Percentiles rank a stretch among this genome's conserved stretches.
These are phyloP conservation scores for Columbina picui DNA, from an alignment of 2,113 vertebrate genomes.

Conservation along the genomic window DNA sequence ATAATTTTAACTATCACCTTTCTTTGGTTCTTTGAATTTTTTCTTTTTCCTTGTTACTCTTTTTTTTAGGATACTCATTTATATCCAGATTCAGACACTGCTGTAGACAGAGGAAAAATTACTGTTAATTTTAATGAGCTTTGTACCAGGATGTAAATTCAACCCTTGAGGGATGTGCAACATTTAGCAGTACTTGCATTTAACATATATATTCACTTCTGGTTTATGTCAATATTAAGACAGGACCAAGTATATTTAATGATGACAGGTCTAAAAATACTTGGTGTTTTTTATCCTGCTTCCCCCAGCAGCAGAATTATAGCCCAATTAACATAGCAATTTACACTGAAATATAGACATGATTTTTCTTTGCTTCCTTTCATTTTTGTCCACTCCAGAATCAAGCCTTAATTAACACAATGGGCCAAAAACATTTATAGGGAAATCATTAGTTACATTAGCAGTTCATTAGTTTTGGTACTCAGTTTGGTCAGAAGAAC, in stretches of 20 bases:
- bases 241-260: conserved; percentile 37
- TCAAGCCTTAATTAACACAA: conserved; percentile 34
- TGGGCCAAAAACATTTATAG: neutral
- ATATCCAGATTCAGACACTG: neutral
- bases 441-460: neutral
- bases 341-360: conserved; percentile 51
- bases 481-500: neutral
- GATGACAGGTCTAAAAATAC: conserved; percentile 45
- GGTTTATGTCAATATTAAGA: conserved; percentile 50
- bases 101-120: neutral
- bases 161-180: neutral
- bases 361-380: conserved; percentile 35
- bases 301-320: conserved; percentile 16
- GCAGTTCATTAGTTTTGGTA: conserved; percentile 1
- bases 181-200: conserved; percentile 17
- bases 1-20: neutral
- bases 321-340: conserved; percentile 32
- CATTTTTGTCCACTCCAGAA: conserved; percentile 7
- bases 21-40: neutral
- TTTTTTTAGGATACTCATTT: neutral
- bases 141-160: neutral
- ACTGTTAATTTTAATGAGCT: conserved; percentile 5
- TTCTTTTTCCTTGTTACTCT: neutral
- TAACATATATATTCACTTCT: conserved; percentile 46
- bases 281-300: neutral